Conservation (phyloP, 92 coral and sea anemone species). For the Umimayanthus chanpuru region DNA sequence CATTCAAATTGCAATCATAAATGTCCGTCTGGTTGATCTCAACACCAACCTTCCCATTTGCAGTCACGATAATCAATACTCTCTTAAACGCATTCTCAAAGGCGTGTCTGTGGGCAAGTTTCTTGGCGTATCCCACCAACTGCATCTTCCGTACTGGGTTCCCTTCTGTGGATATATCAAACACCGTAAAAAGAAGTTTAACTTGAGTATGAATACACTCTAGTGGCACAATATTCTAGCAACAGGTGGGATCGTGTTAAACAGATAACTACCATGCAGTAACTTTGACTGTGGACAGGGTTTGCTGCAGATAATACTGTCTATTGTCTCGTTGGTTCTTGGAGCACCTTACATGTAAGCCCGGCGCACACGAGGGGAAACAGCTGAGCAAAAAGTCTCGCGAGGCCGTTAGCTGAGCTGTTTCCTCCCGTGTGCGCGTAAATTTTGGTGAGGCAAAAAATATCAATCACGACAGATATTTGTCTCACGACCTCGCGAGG, state of each 20-base stretch:
- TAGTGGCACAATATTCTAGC: not conserved
- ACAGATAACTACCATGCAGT: not conserved
- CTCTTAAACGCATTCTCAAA: constrained; percentile 85
- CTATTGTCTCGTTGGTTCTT: too few species aligned
- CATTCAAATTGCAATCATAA: constrained; percentile 43
- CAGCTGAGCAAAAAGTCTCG: too few species aligned
- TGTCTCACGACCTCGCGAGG: too few species aligned
- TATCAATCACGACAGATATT: too few species aligned
- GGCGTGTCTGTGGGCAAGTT: constrained; percentile 81
- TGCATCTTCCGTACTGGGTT: constrained; percentile 66
- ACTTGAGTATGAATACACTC: not conserved
- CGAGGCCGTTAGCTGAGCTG: too few species aligned
- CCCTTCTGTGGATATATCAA: constrained; percentile 52
- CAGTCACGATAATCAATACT: constrained; percentile 68
- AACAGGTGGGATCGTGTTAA: not conserved
- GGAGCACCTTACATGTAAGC: too few species aligned
- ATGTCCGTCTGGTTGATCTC: constrained; percentile 73
- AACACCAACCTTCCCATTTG: constrained; percentile 78
- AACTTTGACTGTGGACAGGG: too few species aligned
- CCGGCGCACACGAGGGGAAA: too few species aligned
- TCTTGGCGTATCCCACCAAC: constrained; percentile 75
- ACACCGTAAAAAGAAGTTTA: too few species aligned
- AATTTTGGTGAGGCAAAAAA: too few species aligned
- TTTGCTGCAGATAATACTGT: too few species aligned
- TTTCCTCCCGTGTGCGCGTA: too few species aligned